Evolutionary conservation across 1,140 invertebrate genomes (phyloP), one percentile per base, ranked within the genome.

Genomic region (Drosophila erecta): DNA sequence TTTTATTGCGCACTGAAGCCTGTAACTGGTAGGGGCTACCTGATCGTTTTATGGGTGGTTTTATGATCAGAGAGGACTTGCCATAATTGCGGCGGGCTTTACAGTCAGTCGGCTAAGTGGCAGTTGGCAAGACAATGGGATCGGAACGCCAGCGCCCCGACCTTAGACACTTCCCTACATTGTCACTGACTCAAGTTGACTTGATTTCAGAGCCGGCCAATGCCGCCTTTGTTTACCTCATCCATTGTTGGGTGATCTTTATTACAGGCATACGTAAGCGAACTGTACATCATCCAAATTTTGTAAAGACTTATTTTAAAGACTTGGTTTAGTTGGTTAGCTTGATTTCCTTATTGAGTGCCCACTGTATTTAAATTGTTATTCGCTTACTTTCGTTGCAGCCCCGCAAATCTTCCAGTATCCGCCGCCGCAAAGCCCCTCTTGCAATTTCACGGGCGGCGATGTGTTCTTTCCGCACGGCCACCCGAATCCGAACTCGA

Each of bases 361-460:
- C 43, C 20, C 0, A 22, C 20, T 47, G 14, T 47, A 27, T 47
- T 27, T 50, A 27, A 50, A 27, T 27, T 53, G 5, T 33, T 17
- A 50, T 33, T 15, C 62, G 7, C 49, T 57, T 56, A 1, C n/a
- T 44, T 51, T 35, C 27, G 8, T 77, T 90, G 27, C 75, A 92
- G 91, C 79, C 57, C 64, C 91, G 8, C 90, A 91, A 47, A 81
- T 90, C 61, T 92, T 92, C 35, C 91, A 92, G 64, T 92, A 92
- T 61, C 91, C 91, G 37, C 76, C 90, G 59, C 91, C 90, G 56
- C 86, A 87, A 38, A 92, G 91, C 57, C 91, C 91, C 33, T 92
- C 90, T 4, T 92, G 90, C 58, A 80, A 77, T 55, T 91, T 81
- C 56, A 72, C 64, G 7, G 76, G 72, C 47, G 79, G 78, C 43